Conservation (phyloP, 1,140 invertebrate species). For the Scylla paramamosain region DNA sequence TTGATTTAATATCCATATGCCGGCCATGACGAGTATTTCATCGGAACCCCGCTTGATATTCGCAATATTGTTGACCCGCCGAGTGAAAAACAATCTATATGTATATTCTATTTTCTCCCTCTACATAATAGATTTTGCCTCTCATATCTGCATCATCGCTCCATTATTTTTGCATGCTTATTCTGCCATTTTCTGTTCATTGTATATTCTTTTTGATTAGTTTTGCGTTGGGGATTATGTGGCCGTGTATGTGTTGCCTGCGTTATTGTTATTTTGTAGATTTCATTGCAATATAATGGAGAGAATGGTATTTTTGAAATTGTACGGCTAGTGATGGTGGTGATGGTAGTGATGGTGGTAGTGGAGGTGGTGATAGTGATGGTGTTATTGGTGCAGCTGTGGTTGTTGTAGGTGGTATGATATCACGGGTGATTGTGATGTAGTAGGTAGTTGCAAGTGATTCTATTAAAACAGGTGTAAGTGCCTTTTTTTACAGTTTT, state of each 20-base stretch:
- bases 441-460: not conserved
- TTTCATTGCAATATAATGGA: slow-evolving; percentile 8
- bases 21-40: slow-evolving; percentile 41
- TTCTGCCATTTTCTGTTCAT: slow-evolving; percentile 44
- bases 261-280: slow-evolving; percentile 24
- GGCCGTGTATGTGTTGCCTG: not conserved
- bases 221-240: slow-evolving; percentile 22
- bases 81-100: slow-evolving; percentile 61
- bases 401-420: not conserved
- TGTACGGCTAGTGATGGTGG: not conserved
- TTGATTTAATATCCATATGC: slow-evolving; percentile 46
- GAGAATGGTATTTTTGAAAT: slow-evolving; percentile 18
- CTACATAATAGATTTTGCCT: slow-evolving; percentile 26
- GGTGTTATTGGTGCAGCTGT: not conserved
- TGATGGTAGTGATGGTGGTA: not conserved
- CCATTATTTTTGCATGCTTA: slow-evolving; percentile 22
- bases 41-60: slow-evolving; percentile 42
- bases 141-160: slow-evolving; percentile 40
- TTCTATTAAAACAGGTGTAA: not conserved
- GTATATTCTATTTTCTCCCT: slow-evolving; percentile 48
- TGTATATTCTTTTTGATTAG: slow-evolving; percentile 43
- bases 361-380: not conserved
- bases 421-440: not conserved
- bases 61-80: slow-evolving; percentile 56
- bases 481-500: not conserved